Base-by-base conservation (phyloP, 2,113 vertebrate species). In the Romanogobio albipinnatus region DNA sequence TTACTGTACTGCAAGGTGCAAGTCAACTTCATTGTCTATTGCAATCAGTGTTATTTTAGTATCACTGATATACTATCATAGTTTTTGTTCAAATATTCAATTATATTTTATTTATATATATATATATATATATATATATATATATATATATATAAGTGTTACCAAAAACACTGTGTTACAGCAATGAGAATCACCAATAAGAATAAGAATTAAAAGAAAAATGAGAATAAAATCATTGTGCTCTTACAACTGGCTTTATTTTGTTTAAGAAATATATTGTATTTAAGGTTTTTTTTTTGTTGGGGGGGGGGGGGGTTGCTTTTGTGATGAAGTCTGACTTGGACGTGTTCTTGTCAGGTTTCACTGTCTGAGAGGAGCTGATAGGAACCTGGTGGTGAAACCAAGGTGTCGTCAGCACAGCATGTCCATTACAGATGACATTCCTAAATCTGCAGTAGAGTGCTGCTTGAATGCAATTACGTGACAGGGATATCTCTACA, bases 401-500 rank as follows among this genome's bases (percentile, higher is more conserved):
- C 19, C 4, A 71, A 61, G 45, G 61, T 61, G 68, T 84, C 70
- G 36, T 87, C 78, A 77, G 53, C 86, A 22, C 9, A 19, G 56
- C 33, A 29, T 81, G 22, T 49, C 61, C 80, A 85, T 85, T 66
- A 53, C 58, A 53, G 29, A 62, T 78, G 86, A 64, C 86, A 85
- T 84, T 45, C 17, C 24, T 39, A 82, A 85, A 82, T 82, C 83
- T 47, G 64, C 71, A 29, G 22, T 15, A 29, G 24, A 43, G 59
- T 59, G 58, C 66, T 56, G 56, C 39, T 76, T 79, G 51, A 66
- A 58, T 53, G 84, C 71, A 83, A 85, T 88, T 14, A 85, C 15
- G 86, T 88, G 86, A 74, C 59, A n/a, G 58, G 47, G 84, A 85
- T 47, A 83, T 83, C 84, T 87, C 76, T 83, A 87, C 71, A 78